A percentile compares a stretch with the other conserved stretches of the same genome.
These are phyloP conservation scores for Lagothrix lagotricha DNA, from an alignment of 2,797 vertebrate genomes.

Conservation along the genomic window DNA sequence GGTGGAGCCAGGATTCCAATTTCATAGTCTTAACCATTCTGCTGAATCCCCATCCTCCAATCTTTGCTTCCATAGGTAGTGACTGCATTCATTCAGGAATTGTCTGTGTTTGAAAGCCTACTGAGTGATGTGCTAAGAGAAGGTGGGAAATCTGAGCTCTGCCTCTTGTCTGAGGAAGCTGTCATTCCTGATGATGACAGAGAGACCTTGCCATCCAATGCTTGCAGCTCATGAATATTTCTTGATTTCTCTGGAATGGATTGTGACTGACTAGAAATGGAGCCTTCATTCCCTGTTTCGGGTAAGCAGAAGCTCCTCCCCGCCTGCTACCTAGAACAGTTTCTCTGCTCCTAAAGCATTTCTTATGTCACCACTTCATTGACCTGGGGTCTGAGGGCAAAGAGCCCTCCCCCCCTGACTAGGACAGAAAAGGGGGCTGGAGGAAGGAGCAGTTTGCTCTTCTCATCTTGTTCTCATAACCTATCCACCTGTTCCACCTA, in stretches of 20 bases:
- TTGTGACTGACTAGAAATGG: not conserved
- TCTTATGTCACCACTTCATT: not conserved
- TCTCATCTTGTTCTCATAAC: not conserved
- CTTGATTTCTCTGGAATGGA: not conserved
- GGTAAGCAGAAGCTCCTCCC: not conserved
- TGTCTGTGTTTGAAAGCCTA: not conserved
- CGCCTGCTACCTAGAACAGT: not conserved
- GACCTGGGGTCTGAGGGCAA: not conserved
- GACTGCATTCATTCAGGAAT: not conserved
- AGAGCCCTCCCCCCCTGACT: not conserved
- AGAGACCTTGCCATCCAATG: not conserved
- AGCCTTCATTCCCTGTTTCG: not conserved
- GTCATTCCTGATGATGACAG: not conserved
- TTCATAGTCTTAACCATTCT: not conserved
- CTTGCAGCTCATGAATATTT: not conserved
- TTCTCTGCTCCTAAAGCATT: not conserved
- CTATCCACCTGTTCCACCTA: not conserved
- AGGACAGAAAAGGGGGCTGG: not conserved
- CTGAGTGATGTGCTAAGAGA: not conserved
- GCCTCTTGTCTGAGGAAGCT: not conserved
- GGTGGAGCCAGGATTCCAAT: not conserved
- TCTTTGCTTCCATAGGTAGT: not conserved
- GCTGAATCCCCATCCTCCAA: not conserved
- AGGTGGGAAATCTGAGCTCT: not conserved
- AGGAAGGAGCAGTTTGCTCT: not conserved